These are phyloP conservation scores for Nomada ferruginata DNA, from an alignment of 2,888 invertebrate genomes.

Conservation along the genomic window DNA sequence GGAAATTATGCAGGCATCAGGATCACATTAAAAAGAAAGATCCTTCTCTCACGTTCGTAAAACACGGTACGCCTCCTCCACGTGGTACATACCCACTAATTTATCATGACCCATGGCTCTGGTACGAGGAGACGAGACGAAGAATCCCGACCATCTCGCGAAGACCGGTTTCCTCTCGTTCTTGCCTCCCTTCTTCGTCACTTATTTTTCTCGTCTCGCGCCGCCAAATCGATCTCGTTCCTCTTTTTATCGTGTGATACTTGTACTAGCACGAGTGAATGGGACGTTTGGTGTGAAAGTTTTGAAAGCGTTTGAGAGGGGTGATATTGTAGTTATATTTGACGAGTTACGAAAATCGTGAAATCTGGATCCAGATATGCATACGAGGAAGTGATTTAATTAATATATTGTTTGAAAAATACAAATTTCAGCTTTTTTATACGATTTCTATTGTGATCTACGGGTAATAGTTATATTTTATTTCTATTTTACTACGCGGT, in stretches of 20 bases:
- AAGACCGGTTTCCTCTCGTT: conserved; percentile 70
- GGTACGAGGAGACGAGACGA: conserved; percentile 33
- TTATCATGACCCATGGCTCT: conserved; percentile 69
- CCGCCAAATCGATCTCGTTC: conserved; percentile 38
- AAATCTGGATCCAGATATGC: no score
- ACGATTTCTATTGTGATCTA: no score
- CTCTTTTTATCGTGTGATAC: neutral
- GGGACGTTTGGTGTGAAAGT: no score
- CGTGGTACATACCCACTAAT: conserved; percentile 60
- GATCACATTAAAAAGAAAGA: conserved; percentile 38
- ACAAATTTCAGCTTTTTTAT: no score
- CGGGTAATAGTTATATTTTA: no score
- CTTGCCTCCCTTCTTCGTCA: conserved; percentile 56
- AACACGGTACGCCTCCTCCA: conserved; percentile 38
- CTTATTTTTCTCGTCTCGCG: conserved; percentile 43
- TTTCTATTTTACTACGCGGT: no score
- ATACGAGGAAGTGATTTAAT: no score
- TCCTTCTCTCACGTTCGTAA: conserved; percentile 57
- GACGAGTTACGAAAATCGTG: no score
- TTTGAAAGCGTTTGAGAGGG: no score
- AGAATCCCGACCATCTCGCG: conserved; percentile 48
- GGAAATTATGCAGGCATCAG: conserved; percentile 49
- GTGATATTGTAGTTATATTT: no score
- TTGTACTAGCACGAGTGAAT: no score
- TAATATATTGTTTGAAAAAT: no score